Conservation (phyloP, 2,797 vertebrate genomes). For the Spheniscus humboldti region DNA sequence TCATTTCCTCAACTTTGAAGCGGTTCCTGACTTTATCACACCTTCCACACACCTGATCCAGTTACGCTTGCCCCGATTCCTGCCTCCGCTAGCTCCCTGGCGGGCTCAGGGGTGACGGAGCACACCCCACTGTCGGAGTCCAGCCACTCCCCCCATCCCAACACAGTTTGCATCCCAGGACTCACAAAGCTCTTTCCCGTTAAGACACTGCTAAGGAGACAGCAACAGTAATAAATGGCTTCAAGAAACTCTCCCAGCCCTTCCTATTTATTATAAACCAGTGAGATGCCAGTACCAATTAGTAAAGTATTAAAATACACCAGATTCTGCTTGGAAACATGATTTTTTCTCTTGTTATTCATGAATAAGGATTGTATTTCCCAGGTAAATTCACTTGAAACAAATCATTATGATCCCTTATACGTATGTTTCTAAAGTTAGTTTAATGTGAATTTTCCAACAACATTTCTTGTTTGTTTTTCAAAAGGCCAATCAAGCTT, state of each 20-base stretch:
- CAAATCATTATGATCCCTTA: neutral
- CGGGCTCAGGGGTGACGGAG: neutral
- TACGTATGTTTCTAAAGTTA: neutral
- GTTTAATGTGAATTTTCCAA: neutral
- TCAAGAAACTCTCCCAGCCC: neutral
- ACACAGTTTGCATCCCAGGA: neutral
- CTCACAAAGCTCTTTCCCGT: neutral
- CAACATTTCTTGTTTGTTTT: neutral
- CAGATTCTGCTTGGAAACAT: neutral
- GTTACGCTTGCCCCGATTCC: neutral
- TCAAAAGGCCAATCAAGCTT: neutral
- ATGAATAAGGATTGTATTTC: neutral
- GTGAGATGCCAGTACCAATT: neutral
- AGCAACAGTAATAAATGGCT: neutral
- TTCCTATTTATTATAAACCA: neutral
- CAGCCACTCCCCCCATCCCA: neutral
- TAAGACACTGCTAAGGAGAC: neutral
- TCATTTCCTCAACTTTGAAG: neutral
- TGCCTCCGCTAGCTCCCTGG: neutral
- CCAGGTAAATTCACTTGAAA: neutral
- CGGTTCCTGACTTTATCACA: neutral
- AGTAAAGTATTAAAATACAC: neutral
- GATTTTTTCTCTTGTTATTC: neutral
- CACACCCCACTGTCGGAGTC: neutral
- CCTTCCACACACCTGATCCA: neutral